Evolutionary conservation across 2,888 invertebrate species (phyloP), one percentile per base, ranked within the genome.

Genomic region (Quadroppia sp.): DNA sequence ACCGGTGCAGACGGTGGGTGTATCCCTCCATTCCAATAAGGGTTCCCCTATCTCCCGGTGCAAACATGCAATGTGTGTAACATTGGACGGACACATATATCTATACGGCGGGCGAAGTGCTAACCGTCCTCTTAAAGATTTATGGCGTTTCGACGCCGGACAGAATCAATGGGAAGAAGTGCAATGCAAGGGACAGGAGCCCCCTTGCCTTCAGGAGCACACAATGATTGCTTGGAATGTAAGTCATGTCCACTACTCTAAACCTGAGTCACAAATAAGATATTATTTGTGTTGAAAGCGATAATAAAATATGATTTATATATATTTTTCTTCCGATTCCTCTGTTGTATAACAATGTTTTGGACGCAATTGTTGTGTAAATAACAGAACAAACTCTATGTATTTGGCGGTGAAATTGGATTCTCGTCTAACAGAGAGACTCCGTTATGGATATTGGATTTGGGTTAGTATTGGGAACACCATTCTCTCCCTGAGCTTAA

Each of bases 341-440:
- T 36, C 4, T 36, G 9, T 36, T 36, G 9, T 50, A 42, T 42
- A 61, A 40, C 50, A 11, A 72, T 40, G 20, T 45, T 56, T 69
- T 45, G 15, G 36, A 23, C n/a, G n/a, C 30, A 17, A 59, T 50
- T 71, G 25, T 20, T 42, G 36, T 36, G 36, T 72, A 20, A 71
- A n/a, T 79, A n/a, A 36, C 79, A 82, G 81, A 80, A 80, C 72
- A 76, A 86, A 78, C 86, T 93, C 76, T 90, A 91, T 82, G 89
- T 93, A 78, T 93, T 93, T 83, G 94, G 93, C 0, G 94, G 93
- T 0, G 91, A 92, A 82, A 88, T 92, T 17, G 89, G 90, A 74
- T 89, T 91, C 82, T 88, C 89, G 36, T 86, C 87, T 11, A 88
- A 88, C 78, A 88, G 87, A 50, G 91, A 91, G 82, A 90, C 91